Evolutionary conservation across 2,888 invertebrate species (phyloP), one percentile per base, ranked within the genome.

Genomic region (Hirtodrosophila confusa): DNA sequence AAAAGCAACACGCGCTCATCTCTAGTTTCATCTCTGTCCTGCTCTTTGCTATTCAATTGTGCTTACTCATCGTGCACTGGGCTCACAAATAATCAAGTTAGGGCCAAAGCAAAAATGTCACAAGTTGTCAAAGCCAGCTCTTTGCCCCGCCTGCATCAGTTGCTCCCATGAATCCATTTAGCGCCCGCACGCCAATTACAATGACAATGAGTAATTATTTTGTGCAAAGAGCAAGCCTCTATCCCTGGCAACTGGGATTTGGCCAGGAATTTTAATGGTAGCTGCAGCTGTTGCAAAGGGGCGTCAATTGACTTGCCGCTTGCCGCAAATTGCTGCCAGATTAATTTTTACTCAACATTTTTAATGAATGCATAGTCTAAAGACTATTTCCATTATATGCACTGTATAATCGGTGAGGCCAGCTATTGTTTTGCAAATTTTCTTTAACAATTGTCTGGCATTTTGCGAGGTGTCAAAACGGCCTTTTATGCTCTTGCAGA

Each of bases 131-230:
- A 67, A 69, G 61, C 53, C 37, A 37, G 33, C 37, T 49, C 27
- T 31, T 8, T 6, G 7, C 31, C 5, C 53, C 17, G 33, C 36
- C 37, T 57, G 37, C 35, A 36, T 24, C 39, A 27, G 12, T 11
- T 48, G 10, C 47, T 45, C 55, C 53, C 70, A 58, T 60, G 72
- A 80, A 74, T 80, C 67, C 74, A 82, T 86, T 86, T 85, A 86
- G 75, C 83, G 83, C 80, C 75, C 78, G 84, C 78, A 75, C 84
- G 77, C 75, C 86, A 86, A 88, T 87, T 87, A 88, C 72, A 89
- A 87, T 82, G 82, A 87, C 85, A 87, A 78, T 84, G 86, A 84
- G 82, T 86, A 88, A 88, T 86, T 78, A 85, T 82, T 17, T 86
- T 73, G 72, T 68, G 74, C 82, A 82, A 72, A 87, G 78, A 80